Evolutionary conservation across 2,888 invertebrate species (phyloP), one percentile per base, ranked within the genome.

Genomic region (Priapulus caudatus): DNA sequence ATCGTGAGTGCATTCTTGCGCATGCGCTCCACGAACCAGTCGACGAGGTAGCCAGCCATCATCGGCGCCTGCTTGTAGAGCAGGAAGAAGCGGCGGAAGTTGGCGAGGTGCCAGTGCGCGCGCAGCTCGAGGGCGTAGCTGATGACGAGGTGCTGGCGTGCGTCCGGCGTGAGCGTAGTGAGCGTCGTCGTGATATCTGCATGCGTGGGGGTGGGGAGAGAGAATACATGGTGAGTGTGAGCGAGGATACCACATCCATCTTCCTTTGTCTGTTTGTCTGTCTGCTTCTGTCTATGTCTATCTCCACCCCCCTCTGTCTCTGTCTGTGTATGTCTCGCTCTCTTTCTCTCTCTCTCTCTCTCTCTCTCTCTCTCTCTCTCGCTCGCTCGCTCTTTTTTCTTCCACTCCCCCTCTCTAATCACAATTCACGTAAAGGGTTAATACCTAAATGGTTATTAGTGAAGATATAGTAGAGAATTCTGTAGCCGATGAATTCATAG

Each of bases 1-100:
- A 81, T 80, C 75, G 86, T 91, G 67, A 97, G 78, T 65, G 92
- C 95, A 64, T 78, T 76, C 75, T 88, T 92, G 67, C 98, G 79
- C 73, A 95, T 93, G 67, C 97, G 79, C 60, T 91, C 87, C 69
- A 91, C 81, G 79, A 97, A 97, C 91, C 95, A 92, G 75, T 97
- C 95, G 77, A 98, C 86, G 61, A 99, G 79, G 75, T 88, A 92
- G 53, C 88, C 88, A 46, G 90, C 85, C 97, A 98, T 97, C 67
- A 86, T 79, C 19, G 97, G 97, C 43, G 97, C 86, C 55, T 76
- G 74, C 66, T 80, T 80, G 74, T 95, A 97, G 55, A 98, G 76
- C 65, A 83, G 78, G 78, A 98, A 97, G 73, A 98, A 86, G 71
- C 81, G 83, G 71, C 87, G 85, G 74, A 87, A 87, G 75, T 97